A percentile compares a stretch with the other conserved stretches of the same genome.
Evolutionary conservation across 1,140 invertebrate species (phyloP).

Genomic region (Antheraea pernyi): DNA sequence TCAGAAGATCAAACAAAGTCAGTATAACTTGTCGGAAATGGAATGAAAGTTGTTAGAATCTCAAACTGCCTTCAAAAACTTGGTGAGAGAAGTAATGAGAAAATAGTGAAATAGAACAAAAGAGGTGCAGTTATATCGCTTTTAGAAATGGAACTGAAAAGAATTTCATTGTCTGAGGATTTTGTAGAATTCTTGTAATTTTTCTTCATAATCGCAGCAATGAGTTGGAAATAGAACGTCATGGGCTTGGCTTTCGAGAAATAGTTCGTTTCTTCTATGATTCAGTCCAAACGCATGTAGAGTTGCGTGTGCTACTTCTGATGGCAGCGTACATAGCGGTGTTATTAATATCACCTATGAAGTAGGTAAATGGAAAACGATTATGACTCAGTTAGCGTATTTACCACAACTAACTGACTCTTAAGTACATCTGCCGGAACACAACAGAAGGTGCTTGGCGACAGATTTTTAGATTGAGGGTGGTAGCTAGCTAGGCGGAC

Average conservation of each 20-base stretch:
- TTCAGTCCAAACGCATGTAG: constrained; percentile 46
- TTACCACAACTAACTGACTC: no score
- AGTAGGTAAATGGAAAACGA: not conserved
- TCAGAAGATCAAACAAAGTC: no score
- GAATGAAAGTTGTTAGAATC: no score
- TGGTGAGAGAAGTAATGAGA: no score
- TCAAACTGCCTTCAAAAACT: no score
- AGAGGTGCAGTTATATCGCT: no score
- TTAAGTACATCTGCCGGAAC: no score
- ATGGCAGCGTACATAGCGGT: constrained; percentile 44
- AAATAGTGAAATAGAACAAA: no score
- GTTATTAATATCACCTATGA: constrained; percentile 52
- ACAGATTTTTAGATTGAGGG: no score
- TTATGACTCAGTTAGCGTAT: not conserved
- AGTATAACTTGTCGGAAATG: no score
- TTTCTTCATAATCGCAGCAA: constrained; percentile 16
- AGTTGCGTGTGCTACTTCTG: constrained; percentile 46
- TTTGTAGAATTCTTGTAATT: not conserved
- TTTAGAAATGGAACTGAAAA: not conserved
- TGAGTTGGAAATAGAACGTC: constrained; percentile 26
- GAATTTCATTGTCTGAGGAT: not conserved
- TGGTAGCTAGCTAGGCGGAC: no score
- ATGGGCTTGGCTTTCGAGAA: constrained; percentile 17
- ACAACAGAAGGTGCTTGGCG: no score
- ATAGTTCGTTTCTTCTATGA: constrained; percentile 30